Evolutionary conservation across 2,888 invertebrate species (phyloP), one percentile per base, ranked within the genome.

Genomic region (Caenorhabditis virilis): DNA sequence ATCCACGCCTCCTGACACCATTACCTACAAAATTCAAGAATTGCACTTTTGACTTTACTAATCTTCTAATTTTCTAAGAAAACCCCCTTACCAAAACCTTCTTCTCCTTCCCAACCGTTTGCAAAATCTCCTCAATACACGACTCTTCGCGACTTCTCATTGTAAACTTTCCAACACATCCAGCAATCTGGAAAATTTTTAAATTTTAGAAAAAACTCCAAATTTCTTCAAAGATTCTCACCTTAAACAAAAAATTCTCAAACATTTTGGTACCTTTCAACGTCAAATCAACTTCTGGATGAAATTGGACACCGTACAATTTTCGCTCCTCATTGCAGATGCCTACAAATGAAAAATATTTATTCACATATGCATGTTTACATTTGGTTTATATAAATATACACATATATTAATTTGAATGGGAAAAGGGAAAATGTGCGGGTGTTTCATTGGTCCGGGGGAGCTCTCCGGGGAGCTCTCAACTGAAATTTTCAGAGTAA

Each of bases 251-350:
- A 89, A 56, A 93, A 91, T 62, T 90, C 11, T 55, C 42, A 35
- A 72, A 86, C 89, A 99, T 97, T 82, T 89, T 53, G 9, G 88
- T 39, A 13, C 70, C 72, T 45, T 71, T 57, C 1, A 25, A 33
- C 0, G 95, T 94, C 79, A 98, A 89, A 84, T 97, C 95, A 74
- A 98, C 92, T 88, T 98, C 97, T 0, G 97, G 98, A 85, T 98
- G 98, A 86, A 98, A 98, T 87, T 98, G 98, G 66, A 98, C 91
- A 26, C 97, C 98, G 83, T 93, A 95, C 59, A 95, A 88, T 53
- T 91, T 89, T 84, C 90, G 87, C 83, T 91, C 90, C 83, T 95
- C 94, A 86, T 92, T 92, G 80, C 91, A 91, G 80, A 98, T 91
- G 56, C 91, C 95, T 86, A 76, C 27, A 76, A 49, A 30, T 49